Conservation (phyloP, 2,797 vertebrate species). For the Spheniscus humboldti region DNA sequence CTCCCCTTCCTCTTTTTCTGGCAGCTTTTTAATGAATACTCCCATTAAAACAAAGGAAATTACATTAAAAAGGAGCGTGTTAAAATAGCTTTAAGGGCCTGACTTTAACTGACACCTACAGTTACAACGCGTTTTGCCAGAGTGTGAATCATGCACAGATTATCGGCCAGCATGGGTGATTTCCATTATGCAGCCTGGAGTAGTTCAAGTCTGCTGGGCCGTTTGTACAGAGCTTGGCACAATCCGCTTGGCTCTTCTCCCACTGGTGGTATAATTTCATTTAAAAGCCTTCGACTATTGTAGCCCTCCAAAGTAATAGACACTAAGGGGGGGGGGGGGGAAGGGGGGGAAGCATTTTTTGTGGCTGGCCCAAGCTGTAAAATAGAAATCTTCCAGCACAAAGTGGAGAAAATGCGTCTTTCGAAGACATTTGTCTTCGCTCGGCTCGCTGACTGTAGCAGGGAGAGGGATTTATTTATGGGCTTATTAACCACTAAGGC, state of each 20-base stretch:
- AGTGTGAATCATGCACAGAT: constrained; percentile 34
- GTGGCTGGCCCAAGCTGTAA: background rate
- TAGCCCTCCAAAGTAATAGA: background rate
- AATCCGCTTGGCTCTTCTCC: background rate
- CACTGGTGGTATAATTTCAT: background rate
- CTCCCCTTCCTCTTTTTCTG: background rate
- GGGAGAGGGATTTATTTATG: background rate
- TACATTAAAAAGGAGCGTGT: background rate
- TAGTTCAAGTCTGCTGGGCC: background rate
- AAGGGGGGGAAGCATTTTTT: background rate
- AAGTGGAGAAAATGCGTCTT: background rate
- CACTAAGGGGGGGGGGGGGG: background rate
- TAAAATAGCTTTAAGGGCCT: background rate
- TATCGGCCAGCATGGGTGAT: constrained; percentile 18
- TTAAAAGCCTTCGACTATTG: background rate
- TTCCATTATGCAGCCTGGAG: constrained; percentile 26
- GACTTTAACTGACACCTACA: background rate
- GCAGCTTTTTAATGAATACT: background rate
- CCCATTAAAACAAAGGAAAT: background rate
- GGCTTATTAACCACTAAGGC: background rate
- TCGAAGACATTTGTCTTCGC: background rate
- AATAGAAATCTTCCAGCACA: background rate
- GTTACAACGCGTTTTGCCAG: constrained; percentile 1
- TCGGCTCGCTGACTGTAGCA: rapidly evolving
- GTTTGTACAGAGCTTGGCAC: constrained; percentile 19